A percentile compares a stretch with the other conserved stretches of the same genome.
Conservation (phyloP, 2,888 invertebrate genomes). For the Idaea straminata region DNA sequence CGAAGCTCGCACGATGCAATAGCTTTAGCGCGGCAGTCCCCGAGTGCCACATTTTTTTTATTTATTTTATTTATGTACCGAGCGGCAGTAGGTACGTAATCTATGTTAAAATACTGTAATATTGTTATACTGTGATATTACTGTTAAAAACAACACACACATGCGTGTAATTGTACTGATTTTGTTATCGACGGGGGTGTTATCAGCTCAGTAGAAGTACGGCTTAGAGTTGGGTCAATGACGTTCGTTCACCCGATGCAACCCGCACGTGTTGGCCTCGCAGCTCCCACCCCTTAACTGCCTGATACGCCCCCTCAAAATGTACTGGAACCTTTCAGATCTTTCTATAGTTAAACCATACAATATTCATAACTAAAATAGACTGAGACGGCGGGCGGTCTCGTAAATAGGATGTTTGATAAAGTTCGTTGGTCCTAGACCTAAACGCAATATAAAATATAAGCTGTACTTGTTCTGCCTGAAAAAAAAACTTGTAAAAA, state of each 20-base stretch:
- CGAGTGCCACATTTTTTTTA: too few relatives aligned
- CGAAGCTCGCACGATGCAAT: too few relatives aligned
- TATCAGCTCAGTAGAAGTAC: slow-evolving; percentile 67
- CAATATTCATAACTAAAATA: neutral
- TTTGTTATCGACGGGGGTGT: slow-evolving; percentile 63
- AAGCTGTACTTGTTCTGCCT: too few relatives aligned
- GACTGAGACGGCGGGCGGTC: neutral
- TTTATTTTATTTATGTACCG: too few relatives aligned
- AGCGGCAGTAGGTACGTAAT: neutral
- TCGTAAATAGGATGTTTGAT: too few relatives aligned
- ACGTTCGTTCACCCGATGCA: slow-evolving; percentile 77
- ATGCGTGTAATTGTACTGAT: slow-evolving; percentile 31
- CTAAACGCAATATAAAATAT: too few relatives aligned
- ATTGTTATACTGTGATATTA: slow-evolving; percentile 7
- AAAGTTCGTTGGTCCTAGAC: too few relatives aligned
- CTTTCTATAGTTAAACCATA: slow-evolving; percentile 13
- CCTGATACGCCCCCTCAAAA: slow-evolving; percentile 31
- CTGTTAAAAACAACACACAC: slow-evolving; percentile 37
- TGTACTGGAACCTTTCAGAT: slow-evolving; percentile 28
- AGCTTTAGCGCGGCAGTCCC: too few relatives aligned
- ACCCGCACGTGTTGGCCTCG: slow-evolving; percentile 72
- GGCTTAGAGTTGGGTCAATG: slow-evolving; percentile 76
- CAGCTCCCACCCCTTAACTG: slow-evolving; percentile 34
- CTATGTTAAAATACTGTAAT: neutral
- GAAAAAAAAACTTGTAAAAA: too few relatives aligned